A percentile compares a stretch with the other conserved stretches of the same genome.
Evolutionary conservation across 2,113 vertebrate species (phyloP).

Genomic region (Jacana jacana): DNA sequence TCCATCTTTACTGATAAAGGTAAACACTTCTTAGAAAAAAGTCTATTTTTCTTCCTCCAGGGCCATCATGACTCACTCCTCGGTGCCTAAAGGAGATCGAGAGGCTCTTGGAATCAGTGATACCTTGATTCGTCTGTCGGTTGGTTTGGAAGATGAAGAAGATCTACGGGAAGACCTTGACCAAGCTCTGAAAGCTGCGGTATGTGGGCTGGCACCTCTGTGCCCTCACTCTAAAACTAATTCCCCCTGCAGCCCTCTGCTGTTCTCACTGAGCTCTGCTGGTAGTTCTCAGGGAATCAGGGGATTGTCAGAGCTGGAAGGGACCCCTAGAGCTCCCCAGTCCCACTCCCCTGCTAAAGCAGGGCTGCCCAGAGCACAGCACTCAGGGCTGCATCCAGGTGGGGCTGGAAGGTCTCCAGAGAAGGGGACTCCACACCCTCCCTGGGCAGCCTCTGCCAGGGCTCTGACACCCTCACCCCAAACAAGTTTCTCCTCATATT

Average conservation of each 20-base stretch:
- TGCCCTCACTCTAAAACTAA: neutral
- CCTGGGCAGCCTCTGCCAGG: too few species aligned
- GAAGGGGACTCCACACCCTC: too few species aligned
- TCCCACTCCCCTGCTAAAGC: too few species aligned
- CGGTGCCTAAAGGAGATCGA: slow-evolving; percentile 83
- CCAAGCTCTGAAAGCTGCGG: slow-evolving; percentile 85
- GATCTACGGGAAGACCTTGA: slow-evolving; percentile 86
- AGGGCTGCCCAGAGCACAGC: too few species aligned
- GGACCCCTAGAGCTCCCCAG: too few species aligned
- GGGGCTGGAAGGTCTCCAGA: too few species aligned
- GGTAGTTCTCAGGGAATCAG: neutral
- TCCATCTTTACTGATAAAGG: neutral
- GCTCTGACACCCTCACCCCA: too few species aligned
- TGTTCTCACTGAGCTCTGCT: neutral
- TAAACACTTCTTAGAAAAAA: neutral
- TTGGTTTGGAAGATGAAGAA: slow-evolving; percentile 87
- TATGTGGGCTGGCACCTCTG: slow-evolving; percentile 64
- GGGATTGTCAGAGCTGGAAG: too few species aligned
- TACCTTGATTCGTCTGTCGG: slow-evolving; percentile 86
- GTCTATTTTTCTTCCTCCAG: slow-evolving; percentile 60
- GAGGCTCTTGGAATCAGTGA: slow-evolving; percentile 84
- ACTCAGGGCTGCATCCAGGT: too few species aligned
- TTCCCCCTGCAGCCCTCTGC: neutral
- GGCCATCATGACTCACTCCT: slow-evolving; percentile 91
- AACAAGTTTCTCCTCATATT: too few species aligned